Evolutionary conservation across 2,797 vertebrate species (phyloP), one percentile per base, ranked within the genome.

Genomic region (Selene dorsalis): DNA sequence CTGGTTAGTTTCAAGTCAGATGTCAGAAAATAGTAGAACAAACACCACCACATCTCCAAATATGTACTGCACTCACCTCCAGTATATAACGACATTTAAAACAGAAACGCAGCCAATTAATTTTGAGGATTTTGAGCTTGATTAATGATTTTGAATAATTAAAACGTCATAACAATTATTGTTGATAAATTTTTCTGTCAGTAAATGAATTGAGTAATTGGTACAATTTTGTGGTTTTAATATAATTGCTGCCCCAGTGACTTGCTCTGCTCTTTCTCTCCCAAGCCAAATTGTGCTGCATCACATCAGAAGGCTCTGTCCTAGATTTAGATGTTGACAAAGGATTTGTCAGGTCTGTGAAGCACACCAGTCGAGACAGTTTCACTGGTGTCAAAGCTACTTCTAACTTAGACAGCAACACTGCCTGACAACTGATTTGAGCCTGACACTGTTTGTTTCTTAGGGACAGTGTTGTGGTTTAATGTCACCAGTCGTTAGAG

Each of bases 341-440:
- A n/a, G 67, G 69, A 69, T 89, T 86, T 79, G 64, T 66, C 72
- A 22, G 22, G 55, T 83, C 58, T 80, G 35, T 77, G 56, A 72
- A 75, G 76, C 58, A 0, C 61, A 75, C 57, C 56, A 55, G 59
- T 32, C 4, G 58, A 75, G 85, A 73, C 45, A 2, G 59, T 69
- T 68, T 71, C 79, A 18, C 77, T 69, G 35, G 16, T 79, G 80
- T 82, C 83, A 70, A 41, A 84, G 39, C 72, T 55, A n/a, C 83
- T 70, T 71, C 66, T n/a, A 38, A 77, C 74, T 69, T 84, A 69
- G 69, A 77, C 61, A 75, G 32, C 16, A 39, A 45, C 58, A 24
- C 69, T 12, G 17, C 64, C 80, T 75, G 66, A 77, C 68, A 70
- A 52, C 73, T 65, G 39, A 75, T 75, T 84, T 62, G 47, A 80